Evolutionary conservation across 2,113 vertebrate genomes (phyloP), one percentile per base, ranked within the genome.

Genomic region (Microtus richardsoni): DNA sequence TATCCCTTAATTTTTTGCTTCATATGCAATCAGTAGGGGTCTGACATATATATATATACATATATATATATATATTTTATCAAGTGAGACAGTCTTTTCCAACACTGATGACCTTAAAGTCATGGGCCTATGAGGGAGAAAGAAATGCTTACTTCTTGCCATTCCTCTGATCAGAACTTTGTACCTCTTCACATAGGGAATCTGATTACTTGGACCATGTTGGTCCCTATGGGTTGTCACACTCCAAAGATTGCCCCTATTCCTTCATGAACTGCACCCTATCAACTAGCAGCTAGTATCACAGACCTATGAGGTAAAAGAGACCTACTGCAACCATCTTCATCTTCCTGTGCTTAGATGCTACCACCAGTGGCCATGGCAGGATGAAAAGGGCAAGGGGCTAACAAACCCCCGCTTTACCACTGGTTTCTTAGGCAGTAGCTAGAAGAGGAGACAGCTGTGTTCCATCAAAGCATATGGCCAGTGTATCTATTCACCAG

Each of bases 121-220:
- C 13, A 26, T 5, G 16, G 36, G 9, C 33, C 71, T 82, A 17
- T 52, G 47, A 41, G 19, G 84, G 47, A 89, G 19, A 54, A 89
- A 87, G 4, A 36, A 68, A 79, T 2, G 24, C 73, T 73, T 73
- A 49, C 26, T 74, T 94, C 22, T 19, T 3, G 4, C 10, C 33
- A n/a, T 44, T 52, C 21, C 36, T 91, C 39, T 66, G 82, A 86
- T 86, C 49, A 68, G 75, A 22, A 86, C 21, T 82, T 66, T 92
- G 94, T 74, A 92, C 49, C 82, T 44, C 93, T 44, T 92, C 89
- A 54, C 14, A 2, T 44, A 77, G 85, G 64, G 39, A 36, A 36
- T 85, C 85, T 94, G 86, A 16, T 58, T 89, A 96, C 93, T 77
- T 4, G 91, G 88, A 87, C 30, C 14, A 89, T 1, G 28, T 2